phyloP scores from a whole-genome alignment of 2,797 vertebrate genomes.

The Sebastes miniatus region DNA sequence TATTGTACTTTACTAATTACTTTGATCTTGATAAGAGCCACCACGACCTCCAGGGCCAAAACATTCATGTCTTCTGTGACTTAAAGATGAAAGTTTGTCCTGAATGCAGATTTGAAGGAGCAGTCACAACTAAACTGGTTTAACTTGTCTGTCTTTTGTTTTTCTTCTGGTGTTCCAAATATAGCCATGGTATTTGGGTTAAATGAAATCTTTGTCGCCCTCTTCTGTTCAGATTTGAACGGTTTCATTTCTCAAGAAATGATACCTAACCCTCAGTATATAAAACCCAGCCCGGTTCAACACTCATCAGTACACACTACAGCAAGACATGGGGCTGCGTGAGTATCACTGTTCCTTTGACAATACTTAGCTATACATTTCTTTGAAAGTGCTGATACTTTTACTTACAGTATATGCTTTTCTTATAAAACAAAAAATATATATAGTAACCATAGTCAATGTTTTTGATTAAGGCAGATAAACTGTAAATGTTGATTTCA shows the following conservation, averaged over 20 bases:
- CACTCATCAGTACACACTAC: no score
- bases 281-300: neutral
- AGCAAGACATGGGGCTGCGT: rapidly evolving
- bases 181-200: neutral
- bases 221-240: neutral
- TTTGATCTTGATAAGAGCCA: neutral
- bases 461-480: neutral
- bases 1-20: neutral
- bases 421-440: neutral
- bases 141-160: neutral
- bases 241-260: neutral
- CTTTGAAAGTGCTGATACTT: neutral
- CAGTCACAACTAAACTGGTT: neutral
- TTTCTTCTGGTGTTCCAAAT: neutral
- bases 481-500: neutral
- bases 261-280: neutral
- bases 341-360: neutral
- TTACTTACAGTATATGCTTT: neutral
- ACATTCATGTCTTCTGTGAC: neutral
- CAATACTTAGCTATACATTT: no score
- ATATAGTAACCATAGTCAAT: neutral
- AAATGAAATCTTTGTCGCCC: neutral
- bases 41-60: neutral
- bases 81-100: neutral
- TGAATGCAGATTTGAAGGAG: neutral